Evolutionary conservation across 2,888 invertebrate genomes (phyloP).

Genomic region (Epirrita christyi): DNA sequence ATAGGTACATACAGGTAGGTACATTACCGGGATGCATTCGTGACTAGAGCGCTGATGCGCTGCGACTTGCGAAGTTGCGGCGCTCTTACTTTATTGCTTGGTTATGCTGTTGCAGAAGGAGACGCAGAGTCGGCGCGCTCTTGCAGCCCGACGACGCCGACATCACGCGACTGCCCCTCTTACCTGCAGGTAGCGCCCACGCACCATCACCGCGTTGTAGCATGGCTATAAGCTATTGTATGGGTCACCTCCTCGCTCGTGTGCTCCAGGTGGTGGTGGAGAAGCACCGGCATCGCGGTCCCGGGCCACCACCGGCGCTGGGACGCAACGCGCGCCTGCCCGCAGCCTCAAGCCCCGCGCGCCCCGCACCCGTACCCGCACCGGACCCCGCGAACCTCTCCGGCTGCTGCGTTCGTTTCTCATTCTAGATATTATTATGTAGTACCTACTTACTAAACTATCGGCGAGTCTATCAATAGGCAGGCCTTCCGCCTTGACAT

Average conservation of each 20-base stretch:
- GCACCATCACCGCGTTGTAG: not conserved
- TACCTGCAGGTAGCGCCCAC: slow-evolving; percentile 27
- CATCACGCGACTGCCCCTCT: slow-evolving; percentile 26
- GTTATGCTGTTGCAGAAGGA: slow-evolving; percentile 8
- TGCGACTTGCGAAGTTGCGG: too few relatives aligned
- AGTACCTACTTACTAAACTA: not conserved
- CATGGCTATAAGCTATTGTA: not conserved
- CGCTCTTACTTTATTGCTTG: not conserved
- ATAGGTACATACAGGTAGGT: not conserved
- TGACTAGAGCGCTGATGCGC: too few relatives aligned
- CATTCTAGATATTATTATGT: not conserved
- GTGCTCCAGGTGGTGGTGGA: slow-evolving; percentile 29
- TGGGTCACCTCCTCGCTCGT: not conserved
- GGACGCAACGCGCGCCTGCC: not conserved
- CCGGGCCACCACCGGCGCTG: not conserved
- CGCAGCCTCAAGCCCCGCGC: slow-evolving; percentile 10
- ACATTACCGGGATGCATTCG: too few relatives aligned
- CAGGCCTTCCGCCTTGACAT: not conserved
- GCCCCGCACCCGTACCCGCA: slow-evolving; percentile 1
- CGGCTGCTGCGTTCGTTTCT: slow-evolving; percentile 8
- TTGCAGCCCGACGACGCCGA: slow-evolving; percentile 7
- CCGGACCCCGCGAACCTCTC: not conserved
- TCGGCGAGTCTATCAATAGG: not conserved
- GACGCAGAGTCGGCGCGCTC: slow-evolving; percentile 6
- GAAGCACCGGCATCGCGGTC: slow-evolving; percentile 23